phyloP scores from a whole-genome alignment of 2,113 vertebrate species.

The Vidua chalybeata region DNA sequence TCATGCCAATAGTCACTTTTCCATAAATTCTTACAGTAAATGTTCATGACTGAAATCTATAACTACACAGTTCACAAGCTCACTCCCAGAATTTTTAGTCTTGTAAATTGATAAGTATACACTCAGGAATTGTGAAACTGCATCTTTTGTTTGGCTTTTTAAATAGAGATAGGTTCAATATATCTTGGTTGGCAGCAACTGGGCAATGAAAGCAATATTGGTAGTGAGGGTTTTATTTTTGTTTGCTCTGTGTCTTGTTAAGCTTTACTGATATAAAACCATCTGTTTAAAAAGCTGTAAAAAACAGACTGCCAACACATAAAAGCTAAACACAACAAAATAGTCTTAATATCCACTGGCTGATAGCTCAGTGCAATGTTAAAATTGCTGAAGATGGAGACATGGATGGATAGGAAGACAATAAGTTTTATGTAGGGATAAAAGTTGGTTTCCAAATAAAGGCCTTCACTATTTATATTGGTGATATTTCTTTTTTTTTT shows the following conservation, averaged over 20 bases:
- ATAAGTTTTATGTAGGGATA: not conserved
- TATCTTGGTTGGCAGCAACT: constrained; percentile 55
- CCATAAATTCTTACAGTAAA: constrained; percentile 6
- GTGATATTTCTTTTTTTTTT: not conserved
- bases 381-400: not conserved
- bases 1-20: constrained; percentile 1
- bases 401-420: not conserved
- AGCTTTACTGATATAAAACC: constrained; percentile 63
- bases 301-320: constrained; percentile 51
- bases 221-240: constrained; percentile 62
- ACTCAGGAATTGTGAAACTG: constrained; percentile 39
- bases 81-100: not conserved
- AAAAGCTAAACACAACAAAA: constrained; percentile 56
- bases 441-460: not conserved
- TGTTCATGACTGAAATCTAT: constrained; percentile 3
- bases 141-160: constrained; percentile 17
- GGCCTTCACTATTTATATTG: not conserved
- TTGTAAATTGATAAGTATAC: constrained; percentile 41
- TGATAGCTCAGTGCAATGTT: not conserved
- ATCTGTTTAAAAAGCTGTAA: constrained; percentile 73
- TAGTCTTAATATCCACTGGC: constrained; percentile 24
- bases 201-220: constrained; percentile 59
- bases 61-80: constrained; percentile 13
- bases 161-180: constrained; percentile 32
- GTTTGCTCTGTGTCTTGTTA: constrained; percentile 67